These are phyloP conservation scores for Podabrus alpinus DNA, from an alignment of 2,888 invertebrate species.

Conservation along the genomic window DNA sequence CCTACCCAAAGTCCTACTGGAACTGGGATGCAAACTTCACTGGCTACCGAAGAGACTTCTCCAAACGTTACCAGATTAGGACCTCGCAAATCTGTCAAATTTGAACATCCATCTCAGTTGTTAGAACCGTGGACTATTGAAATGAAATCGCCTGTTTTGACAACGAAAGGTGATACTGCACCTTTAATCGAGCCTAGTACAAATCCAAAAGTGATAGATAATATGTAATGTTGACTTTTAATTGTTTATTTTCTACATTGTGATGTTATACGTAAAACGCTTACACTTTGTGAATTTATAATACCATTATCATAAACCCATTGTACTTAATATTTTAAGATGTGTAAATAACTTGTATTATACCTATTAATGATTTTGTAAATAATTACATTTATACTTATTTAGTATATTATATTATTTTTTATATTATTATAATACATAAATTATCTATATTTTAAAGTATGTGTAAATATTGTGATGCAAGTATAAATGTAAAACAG, in stretches of 20 bases:
- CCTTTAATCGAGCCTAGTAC: constrained; percentile 26
- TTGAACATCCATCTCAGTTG: constrained; percentile 57
- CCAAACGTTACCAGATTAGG: constrained; percentile 56
- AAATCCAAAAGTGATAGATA: constrained; percentile 11
- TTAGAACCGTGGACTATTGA: constrained; percentile 52
- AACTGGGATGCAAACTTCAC: constrained; percentile 52
- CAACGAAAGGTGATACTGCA: constrained; percentile 27
- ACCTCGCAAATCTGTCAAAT: constrained; percentile 72
- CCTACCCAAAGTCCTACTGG: constrained; percentile 61
- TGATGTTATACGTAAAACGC: neutral
- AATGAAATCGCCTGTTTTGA: constrained; percentile 35
- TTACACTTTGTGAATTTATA: neutral
- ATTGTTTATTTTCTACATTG: neutral
- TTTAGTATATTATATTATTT: no score
- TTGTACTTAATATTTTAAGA: neutral
- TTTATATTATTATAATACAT: no score
- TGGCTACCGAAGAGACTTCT: constrained; percentile 52
- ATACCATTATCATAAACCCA: neutral
- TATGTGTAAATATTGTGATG: neutral
- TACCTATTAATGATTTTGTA: neutral
- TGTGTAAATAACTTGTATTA: neutral
- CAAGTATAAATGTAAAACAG: neutral
- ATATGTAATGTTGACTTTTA: constrained; percentile 5
- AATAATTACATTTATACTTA: no score
- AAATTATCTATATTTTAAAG: neutral